Base-by-base conservation (phyloP, 2,797 vertebrate genomes). In the Darevskia mixta region DNA sequence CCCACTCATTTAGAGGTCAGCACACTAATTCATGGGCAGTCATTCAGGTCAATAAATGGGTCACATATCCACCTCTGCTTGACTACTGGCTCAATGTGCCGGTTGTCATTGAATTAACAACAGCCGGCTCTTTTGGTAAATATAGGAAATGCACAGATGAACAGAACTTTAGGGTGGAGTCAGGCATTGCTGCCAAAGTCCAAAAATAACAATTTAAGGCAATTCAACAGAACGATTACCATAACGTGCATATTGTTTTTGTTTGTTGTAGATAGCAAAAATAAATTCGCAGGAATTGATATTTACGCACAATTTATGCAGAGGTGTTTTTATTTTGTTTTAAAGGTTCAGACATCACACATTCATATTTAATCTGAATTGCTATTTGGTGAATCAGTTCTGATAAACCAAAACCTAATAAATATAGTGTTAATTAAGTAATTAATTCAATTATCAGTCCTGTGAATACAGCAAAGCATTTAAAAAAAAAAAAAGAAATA, bases 31-130 rank as follows among this genome's bases (percentile, higher is more conserved):
- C 95, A 94, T 89, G 87, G 81, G 82, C 89, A 78, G 90, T 95
- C 95, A 92, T 32, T 91, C 75, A 90, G 97, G 96, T 97, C 95
- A 95, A 90, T 86, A 93, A 87, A 94, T 90, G 92, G 96, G 96
- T 97, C 96, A 95, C 86, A 75, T 38, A 80, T 91, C 90, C 93
- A 91, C 93, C 94, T 92, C 86, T 95, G 91, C 91, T 93, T 95
- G 90, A 88, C 93, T 95, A 32, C 91, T 87, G 90, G 86, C 86
- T 93, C 95, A 83, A 88, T 95, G 95, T 97, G 94, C 91, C 91
- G 93, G 90, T 90, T 92, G 95, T 97, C 96, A 94, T 95, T 95
- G 95, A 93, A 87, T 95, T 96, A 97, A 97, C 96, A 97, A 97
- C 96, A 80, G 87, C 85, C 92, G 86, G 90, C 93, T 98, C 95